Conservation (phyloP, 2,797 vertebrate species). For the Argya squamiceps region DNA sequence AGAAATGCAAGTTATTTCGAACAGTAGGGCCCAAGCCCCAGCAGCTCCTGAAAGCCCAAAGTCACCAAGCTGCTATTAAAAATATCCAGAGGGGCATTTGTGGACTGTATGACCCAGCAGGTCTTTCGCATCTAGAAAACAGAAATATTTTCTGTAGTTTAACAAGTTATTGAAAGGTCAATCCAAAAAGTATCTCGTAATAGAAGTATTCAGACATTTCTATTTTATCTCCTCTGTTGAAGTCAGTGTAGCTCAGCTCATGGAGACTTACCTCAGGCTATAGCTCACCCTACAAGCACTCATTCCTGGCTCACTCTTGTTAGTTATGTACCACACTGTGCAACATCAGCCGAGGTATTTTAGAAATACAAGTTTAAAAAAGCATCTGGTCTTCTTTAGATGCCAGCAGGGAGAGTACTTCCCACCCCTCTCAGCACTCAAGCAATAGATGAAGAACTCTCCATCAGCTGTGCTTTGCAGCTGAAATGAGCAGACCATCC, state of each 20-base stretch:
- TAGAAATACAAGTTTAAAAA: slow-evolving; percentile 16
- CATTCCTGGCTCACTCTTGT: background rate
- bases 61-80: slow-evolving; percentile 8
- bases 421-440: background rate
- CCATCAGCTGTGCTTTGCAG: background rate
- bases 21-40: background rate
- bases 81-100: background rate
- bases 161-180: slow-evolving; percentile 55
- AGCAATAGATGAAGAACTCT: background rate
- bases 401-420: background rate
- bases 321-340: slow-evolving; percentile 25
- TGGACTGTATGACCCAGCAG: background rate
- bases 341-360: slow-evolving; percentile 10
- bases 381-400: background rate
- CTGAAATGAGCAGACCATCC: background rate
- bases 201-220: slow-evolving; percentile 38
- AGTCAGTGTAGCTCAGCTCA: slow-evolving; percentile 13
- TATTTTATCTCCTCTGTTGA: slow-evolving; percentile 26
- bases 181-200: slow-evolving; percentile 15
- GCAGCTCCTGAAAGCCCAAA: background rate
- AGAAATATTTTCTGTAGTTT: slow-evolving; percentile 43
- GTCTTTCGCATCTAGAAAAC: slow-evolving; percentile 41
- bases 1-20: background rate
- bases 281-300: slow-evolving; percentile 24
- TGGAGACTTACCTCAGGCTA: slow-evolving; percentile 53